Base-by-base conservation (phyloP, 2,888 invertebrate genomes). In the Drosophila limbata region DNA sequence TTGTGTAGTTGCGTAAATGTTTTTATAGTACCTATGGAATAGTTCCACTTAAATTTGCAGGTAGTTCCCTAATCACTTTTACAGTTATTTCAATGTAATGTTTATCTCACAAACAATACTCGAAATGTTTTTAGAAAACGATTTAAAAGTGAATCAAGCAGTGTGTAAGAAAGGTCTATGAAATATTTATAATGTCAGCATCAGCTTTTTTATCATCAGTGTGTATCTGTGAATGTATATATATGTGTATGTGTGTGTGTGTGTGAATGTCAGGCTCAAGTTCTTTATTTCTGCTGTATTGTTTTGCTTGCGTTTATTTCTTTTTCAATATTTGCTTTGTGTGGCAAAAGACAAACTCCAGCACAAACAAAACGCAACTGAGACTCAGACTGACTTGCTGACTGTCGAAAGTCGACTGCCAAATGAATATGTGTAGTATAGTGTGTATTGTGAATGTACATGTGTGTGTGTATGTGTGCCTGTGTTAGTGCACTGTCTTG, bases 321-420 rank as follows among this genome's bases (percentile, higher is more conserved):
- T 69, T 76, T 78, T 84, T 83, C 84, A 84, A 86, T 86, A 86
- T 86, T 81, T 84, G 81, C 69, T 84, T 84, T 81, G 74, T 77
- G 79, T 73, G 81, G 55, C 69, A 63, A 77, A 79, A 81, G 81
- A 81, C 80, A 86, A 86, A 81, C 74, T 64, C 65, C 17, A 45
- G 47, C 37, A 45, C 65, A 74, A 74, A 69, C 55, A 74, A 68
- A 69, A 51, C 51, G 48, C 53, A 61, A 53, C 44, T 55, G 42
- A 52, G 62, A 35, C 47, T 64, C 59, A 74, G 62, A 35, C 47
- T 64, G 62, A 74, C 71, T 73, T 77, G 67, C 67, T 62, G 73
- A 62, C 77, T 64, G 73, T 67, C 52, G 62, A 74, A 59, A 66
- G 67, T 39, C 68, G 59, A 47, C 69, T 59, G 61, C 68, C 66